Conservation (phyloP, 2,113 vertebrate genomes). For the Gopherus flavomarginatus region DNA sequence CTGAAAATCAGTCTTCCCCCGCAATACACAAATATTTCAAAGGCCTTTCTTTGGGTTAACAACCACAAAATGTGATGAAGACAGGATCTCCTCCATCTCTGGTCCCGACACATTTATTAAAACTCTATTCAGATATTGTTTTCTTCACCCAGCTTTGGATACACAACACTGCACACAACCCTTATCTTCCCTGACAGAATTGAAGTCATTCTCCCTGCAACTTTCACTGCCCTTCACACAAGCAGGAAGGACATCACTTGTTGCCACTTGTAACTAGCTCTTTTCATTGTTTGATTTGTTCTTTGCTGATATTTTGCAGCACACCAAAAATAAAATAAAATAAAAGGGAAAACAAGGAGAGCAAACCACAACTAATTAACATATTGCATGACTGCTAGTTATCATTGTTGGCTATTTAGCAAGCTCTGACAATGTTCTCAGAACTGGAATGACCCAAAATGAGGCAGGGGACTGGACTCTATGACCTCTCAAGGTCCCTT, state of each 20-base stretch:
- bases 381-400: not conserved
- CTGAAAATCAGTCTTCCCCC: not conserved
- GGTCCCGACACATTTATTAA: not conserved
- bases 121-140: not conserved
- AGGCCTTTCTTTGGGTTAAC: not conserved
- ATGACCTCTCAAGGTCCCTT: too few relatives aligned
- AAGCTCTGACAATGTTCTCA: not conserved
- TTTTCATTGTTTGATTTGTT: constrained; percentile 10
- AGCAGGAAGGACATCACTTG: not conserved
- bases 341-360: not conserved
- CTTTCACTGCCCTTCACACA: not conserved
- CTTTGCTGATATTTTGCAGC: not conserved
- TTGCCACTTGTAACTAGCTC: not conserved
- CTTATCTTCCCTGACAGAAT: not conserved
- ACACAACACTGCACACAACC: not conserved
- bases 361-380: not conserved
- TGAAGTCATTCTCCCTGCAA: not conserved
- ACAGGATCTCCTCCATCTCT: not conserved
- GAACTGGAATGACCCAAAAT: not conserved
- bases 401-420: not conserved
- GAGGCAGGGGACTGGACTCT: too few relatives aligned
- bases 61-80: not conserved
- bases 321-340: rapidly evolving
- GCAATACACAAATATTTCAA: not conserved
- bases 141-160: not conserved